Evolutionary conservation across 2,113 vertebrate species (phyloP).

Genomic region (Paradisaea rubra): DNA sequence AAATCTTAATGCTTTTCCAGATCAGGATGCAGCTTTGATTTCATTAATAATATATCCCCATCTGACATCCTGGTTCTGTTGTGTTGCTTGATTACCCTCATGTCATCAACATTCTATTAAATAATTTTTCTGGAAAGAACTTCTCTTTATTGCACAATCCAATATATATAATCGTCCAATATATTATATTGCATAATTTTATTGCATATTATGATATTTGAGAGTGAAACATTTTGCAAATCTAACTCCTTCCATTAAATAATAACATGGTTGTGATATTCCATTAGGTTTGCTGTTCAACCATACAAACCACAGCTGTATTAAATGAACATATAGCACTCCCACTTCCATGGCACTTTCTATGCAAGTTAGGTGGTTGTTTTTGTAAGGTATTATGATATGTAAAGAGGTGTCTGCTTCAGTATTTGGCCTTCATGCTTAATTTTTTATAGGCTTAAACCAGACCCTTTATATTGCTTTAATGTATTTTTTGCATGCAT

Average conservation of each 20-base stretch:
- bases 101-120: not conserved
- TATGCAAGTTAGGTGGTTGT: not conserved
- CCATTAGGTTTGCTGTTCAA: not conserved
- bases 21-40: not conserved
- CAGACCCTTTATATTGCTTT: constrained; percentile 1
- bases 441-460: not conserved
- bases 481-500: constrained; percentile 24
- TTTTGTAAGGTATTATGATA: not conserved
- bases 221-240: not conserved
- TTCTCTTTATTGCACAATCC: not conserved
- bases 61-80: not conserved
- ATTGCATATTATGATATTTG: not conserved
- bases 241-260: not conserved
- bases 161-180: not conserved
- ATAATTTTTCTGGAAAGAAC: not conserved
- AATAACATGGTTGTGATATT: not conserved
- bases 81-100: not conserved
- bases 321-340: not conserved
- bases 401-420: not conserved
- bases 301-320: not conserved
- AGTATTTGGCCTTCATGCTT: not conserved
- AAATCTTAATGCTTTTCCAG: not conserved
- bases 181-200: not conserved
- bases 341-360: not conserved
- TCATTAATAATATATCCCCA: not conserved